A percentile compares a stretch with the other conserved stretches of the same genome.
These are phyloP conservation scores for Menidia menidia DNA, from an alignment of 2,797 vertebrate species.

Conservation along the genomic window DNA sequence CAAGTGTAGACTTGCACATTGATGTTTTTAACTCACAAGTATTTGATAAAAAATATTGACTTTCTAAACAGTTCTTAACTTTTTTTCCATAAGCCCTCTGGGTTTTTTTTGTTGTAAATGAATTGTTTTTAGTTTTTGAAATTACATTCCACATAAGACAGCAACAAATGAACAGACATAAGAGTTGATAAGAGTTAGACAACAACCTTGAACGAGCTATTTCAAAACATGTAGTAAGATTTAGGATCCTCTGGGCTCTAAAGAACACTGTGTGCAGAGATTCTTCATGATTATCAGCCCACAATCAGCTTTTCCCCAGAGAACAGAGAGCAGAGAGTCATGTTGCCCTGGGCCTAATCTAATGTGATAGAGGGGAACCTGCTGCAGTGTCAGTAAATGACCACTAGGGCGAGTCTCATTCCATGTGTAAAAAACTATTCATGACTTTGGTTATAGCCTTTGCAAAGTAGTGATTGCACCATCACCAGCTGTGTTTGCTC, in stretches of 20 bases:
- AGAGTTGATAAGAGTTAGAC: slow-evolving; percentile 1
- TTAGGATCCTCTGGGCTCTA: neutral
- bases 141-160: neutral
- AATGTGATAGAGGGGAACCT: neutral
- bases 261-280: slow-evolving; percentile 15
- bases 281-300: neutral
- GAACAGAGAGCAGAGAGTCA: neutral
- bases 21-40: neutral
- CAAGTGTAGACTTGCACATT: neutral
- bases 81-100: too few relatives aligned
- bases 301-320: neutral
- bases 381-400: neutral
- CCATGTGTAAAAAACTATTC: neutral
- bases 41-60: neutral
- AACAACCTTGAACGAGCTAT: neutral
- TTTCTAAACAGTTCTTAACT: neutral
- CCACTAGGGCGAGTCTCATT: slow-evolving; percentile 30
- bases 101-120: neutral
- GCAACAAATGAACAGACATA: neutral
- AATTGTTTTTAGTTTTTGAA: neutral
- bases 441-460: neutral
- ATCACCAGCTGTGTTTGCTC: slow-evolving; percentile 25
- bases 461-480: neutral
- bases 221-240: slow-evolving; percentile 17
- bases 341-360: slow-evolving; percentile 6